Evolutionary conservation across 2,888 invertebrate genomes (phyloP).

Genomic region (Lithophane ornitopus): DNA sequence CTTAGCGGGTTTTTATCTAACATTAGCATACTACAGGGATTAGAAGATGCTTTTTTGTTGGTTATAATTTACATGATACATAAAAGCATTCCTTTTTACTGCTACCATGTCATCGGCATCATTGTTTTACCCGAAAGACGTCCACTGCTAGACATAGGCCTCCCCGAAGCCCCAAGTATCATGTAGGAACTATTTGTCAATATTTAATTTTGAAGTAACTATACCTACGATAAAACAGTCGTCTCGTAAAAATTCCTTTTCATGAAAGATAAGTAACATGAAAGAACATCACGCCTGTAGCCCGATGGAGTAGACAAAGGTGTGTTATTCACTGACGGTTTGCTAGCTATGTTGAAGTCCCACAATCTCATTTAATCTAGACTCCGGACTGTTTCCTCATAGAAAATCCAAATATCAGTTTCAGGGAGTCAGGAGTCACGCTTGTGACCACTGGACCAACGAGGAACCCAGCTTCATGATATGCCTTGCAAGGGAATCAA

Average conservation of each 20-base stretch:
- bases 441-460: no score
- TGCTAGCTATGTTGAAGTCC: no score
- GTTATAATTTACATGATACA: slow-evolving; percentile 22
- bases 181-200: not conserved
- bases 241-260: no score
- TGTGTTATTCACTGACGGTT: not conserved
- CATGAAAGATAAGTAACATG: no score
- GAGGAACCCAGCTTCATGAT: not conserved
- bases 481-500: not conserved
- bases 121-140: no score
- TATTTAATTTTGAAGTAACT: not conserved
- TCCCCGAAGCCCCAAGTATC: no score
- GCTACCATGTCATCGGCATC: no score
- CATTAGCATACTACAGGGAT: slow-evolving; percentile 54
- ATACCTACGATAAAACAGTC: no score
- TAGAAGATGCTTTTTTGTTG: slow-evolving; percentile 13
- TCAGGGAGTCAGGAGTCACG: no score
- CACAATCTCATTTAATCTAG: not conserved
- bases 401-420: no score
- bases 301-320: not conserved
- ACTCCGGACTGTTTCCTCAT: not conserved
- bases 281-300: no score
- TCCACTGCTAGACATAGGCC: no score
- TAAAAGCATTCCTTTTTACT: not conserved
- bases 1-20: slow-evolving; percentile 55